Evolutionary conservation across 2,888 invertebrate species (phyloP), one percentile per base, ranked within the genome.

Genomic region (Gymnoscelis rufifasciata): DNA sequence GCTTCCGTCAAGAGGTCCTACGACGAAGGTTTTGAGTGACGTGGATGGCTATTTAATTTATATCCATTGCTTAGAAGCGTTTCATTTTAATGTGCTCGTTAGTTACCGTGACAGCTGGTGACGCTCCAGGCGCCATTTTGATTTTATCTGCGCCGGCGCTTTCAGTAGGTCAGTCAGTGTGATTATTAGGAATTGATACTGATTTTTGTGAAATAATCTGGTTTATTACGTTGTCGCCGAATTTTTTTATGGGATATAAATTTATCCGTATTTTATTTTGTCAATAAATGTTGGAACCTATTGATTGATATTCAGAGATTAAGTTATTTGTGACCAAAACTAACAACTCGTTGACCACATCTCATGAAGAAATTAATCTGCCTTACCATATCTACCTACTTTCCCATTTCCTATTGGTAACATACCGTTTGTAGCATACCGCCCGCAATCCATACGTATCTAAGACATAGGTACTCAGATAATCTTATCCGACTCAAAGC

Each of bases 51-150:
- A 72, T 79, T 78, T 87, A 86, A 88, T 87, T 88, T 88, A 88
- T 87, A 83, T 81, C 77, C 70, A 76, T 74, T 82, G 76, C 74
- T 71, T 65, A 59, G 62, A 71, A 68, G 71, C 68, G 78, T 77
- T 82, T 78, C 72, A 71, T 78, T 84, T 84, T 86, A 86, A 83
- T 84, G 83, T 68, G 74, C 70, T 81, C 83, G 79, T 83, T 83
- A 71, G 70, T 69, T 73, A 74, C 56, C 66, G 71, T 83, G 86
- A 83, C 82, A 83, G 72, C 71, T 64, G 70, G 75, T 83, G 78
- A 83, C 84, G 78, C 74, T 73, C 70, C 49, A 68, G 87, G 87
- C 86, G 86, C 86, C 86, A 78, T 76, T 65, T 74, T 71, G 86
- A 87, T 87, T 67, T 78, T 83, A 86, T 86, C 86, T 64, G 62